phyloP scores from a whole-genome alignment of 2,797 vertebrate genomes.

The Xenentodon cancila region DNA sequence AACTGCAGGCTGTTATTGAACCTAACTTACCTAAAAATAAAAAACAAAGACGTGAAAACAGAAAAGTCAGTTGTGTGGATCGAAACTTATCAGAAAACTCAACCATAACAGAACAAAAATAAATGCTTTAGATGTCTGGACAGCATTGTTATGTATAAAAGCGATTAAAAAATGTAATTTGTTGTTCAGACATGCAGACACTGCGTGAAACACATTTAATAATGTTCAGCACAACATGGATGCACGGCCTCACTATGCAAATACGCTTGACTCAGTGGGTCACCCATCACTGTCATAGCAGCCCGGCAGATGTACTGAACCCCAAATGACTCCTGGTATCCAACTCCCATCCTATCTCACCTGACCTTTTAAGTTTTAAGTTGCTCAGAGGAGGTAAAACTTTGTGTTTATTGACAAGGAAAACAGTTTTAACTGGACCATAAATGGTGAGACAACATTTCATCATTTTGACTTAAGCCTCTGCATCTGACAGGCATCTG shows the following conservation, averaged over 20 bases:
- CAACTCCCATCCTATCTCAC: constrained; percentile 39
- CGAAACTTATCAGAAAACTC: neutral
- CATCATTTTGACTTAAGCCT: constrained; percentile 61
- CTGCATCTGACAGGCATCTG: constrained; percentile 73
- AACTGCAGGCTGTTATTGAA: constrained; percentile 39
- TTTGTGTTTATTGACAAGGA: constrained; percentile 55
- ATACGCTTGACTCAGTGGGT: constrained; percentile 36
- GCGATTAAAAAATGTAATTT: neutral
- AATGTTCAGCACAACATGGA: constrained; percentile 5
- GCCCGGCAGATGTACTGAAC: constrained; percentile 13
- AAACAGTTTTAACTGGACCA: constrained; percentile 62
- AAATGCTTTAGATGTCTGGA: neutral
- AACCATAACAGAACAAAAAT: neutral
- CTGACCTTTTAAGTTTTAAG: constrained; percentile 49
- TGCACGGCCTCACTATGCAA: constrained; percentile 12
- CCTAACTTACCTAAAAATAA: constrained; percentile 41
- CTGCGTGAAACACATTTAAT: constrained; percentile 11
- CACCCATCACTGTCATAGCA: constrained; percentile 39
- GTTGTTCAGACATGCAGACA: neutral
- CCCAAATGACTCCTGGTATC: constrained; percentile 46
- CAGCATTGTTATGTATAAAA: too few relatives aligned
- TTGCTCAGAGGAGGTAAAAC: constrained; percentile 22
- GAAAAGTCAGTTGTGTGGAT: constrained; percentile 28
- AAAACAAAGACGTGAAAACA: constrained; percentile 37
- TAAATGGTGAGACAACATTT: constrained; percentile 61